Evolutionary conservation across 2,888 invertebrate genomes (phyloP), one percentile per base, ranked within the genome.

Genomic region (Belgica antarctica): DNA sequence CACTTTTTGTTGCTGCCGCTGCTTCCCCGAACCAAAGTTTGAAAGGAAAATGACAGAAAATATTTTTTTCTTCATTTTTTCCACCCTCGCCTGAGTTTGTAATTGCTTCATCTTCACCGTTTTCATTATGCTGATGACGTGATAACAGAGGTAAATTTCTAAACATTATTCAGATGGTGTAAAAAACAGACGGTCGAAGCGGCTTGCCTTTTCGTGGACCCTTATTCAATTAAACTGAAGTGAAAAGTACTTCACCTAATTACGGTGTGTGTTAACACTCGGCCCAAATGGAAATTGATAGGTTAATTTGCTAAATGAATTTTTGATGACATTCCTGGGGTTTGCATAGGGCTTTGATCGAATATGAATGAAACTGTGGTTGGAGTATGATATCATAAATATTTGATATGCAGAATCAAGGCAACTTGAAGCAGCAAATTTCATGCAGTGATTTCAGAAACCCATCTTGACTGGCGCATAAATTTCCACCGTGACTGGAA

Each of bases 131-230:
- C 27, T 27, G 27, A 59, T 19, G 59, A 59, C 15, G 59, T 59
- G 59, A 59, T 59, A 59, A 59, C 27, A 24, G 59, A 59, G 59
- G 59, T 59, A 25, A n/a, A 59, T n/a, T 59, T 59, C 22, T 59
- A 27, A 27, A 27, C 12, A 59, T 5, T 22, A 22, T 52, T 12
- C 52, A 2, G 59, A 59, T 27, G 12, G 12, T 31, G 41, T 63
- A 65, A 65, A n/a, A 65, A 65, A 65, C 65, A 65, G 65, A 65
- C 65, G 65, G 65, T 65, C 65, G 41, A 15, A 52, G 41, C 41
- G 12, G 10, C 4, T 10, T 31, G 17, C 24, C 12, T 15, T 34
- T 17, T 62, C 22, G 22, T 17, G 7, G 62, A 17, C 36, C 65
- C 47, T 36, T 25, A 65, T 65, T 65, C 65, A 65, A 65, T 65